Percentiles rank a stretch among this genome's conserved stretches.
Evolutionary conservation across 2,888 invertebrate genomes (phyloP).

Genomic region (Habroteleia sp.): DNA sequence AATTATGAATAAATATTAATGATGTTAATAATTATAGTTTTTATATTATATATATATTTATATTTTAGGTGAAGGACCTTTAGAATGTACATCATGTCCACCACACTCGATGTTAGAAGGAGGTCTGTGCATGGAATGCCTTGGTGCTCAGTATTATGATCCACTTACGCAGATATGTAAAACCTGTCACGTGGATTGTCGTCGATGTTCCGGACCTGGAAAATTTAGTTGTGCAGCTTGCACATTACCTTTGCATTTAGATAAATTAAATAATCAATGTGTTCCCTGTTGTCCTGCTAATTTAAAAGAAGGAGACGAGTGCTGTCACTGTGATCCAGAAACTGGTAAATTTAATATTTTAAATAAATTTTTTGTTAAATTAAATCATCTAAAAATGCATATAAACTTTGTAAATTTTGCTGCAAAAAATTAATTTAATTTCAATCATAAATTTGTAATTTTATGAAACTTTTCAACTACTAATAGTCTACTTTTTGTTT

Average conservation of each 20-base stretch:
- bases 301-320: slow-evolving; percentile 82
- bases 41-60: no score
- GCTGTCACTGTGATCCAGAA: slow-evolving; percentile 87
- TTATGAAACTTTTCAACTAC: no score
- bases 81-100: slow-evolving; percentile 88
- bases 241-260: slow-evolving; percentile 85
- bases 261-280: slow-evolving; percentile 88
- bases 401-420: no score
- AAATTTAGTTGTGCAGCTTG: slow-evolving; percentile 87
- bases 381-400: no score
- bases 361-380: no score
- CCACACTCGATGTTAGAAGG: slow-evolving; percentile 88
- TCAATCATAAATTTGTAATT: no score
- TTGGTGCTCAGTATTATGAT: slow-evolving; percentile 88
- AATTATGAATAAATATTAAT: no score
- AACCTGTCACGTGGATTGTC: slow-evolving; percentile 85
- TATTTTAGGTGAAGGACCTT: slow-evolving; percentile 85
- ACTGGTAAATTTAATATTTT: slow-evolving; percentile 82
- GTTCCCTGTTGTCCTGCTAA: slow-evolving; percentile 87
- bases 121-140: slow-evolving; percentile 89
- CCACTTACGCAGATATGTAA: slow-evolving; percentile 86
- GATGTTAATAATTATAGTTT: no score
- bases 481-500: no score
- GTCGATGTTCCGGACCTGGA: slow-evolving; percentile 87
- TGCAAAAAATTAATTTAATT: no score